Conservation (phyloP, 2,888 invertebrate genomes). For the Zygogramma bicolorata region DNA sequence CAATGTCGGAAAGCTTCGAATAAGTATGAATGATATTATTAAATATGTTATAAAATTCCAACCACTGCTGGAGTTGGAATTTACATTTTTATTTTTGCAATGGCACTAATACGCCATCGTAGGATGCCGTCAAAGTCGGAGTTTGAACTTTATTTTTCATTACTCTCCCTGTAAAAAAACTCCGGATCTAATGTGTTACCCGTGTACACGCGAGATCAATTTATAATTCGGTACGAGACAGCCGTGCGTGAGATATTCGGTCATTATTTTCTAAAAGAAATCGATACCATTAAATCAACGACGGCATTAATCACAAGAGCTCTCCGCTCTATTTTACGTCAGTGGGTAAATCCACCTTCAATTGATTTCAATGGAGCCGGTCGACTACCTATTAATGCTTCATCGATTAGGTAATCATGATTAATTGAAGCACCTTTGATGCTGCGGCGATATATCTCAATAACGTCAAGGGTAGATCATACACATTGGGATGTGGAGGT, state of each 20-base stretch:
- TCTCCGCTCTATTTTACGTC: conserved; percentile 35
- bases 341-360: conserved; percentile 29
- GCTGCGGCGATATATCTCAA: conserved; percentile 3
- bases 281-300: conserved; percentile 46
- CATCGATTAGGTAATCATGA: conserved; percentile 28
- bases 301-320: conserved; percentile 36
- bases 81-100: too few species aligned
- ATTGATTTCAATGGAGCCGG: conserved; percentile 37
- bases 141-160: too few species aligned
- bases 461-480: not conserved
- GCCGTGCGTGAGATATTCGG: conserved; percentile 42
- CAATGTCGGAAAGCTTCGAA: too few species aligned
- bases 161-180: too few species aligned
- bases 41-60: too few species aligned
- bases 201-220: conserved; percentile 52
- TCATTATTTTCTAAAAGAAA: conserved; percentile 43
- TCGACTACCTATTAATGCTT: conserved; percentile 27
- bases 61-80: too few species aligned
- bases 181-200: conserved; percentile 49
- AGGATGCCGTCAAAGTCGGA: too few species aligned
- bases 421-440: conserved; percentile 1
- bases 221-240: conserved; percentile 46
- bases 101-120: too few species aligned
- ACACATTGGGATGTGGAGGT: not conserved
- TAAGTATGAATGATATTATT: too few species aligned